Percentiles rank a stretch among this genome's conserved stretches.
These are phyloP conservation scores for Girardia tigrina DNA, from an alignment of 2,888 invertebrate genomes.

Conservation along the genomic window DNA sequence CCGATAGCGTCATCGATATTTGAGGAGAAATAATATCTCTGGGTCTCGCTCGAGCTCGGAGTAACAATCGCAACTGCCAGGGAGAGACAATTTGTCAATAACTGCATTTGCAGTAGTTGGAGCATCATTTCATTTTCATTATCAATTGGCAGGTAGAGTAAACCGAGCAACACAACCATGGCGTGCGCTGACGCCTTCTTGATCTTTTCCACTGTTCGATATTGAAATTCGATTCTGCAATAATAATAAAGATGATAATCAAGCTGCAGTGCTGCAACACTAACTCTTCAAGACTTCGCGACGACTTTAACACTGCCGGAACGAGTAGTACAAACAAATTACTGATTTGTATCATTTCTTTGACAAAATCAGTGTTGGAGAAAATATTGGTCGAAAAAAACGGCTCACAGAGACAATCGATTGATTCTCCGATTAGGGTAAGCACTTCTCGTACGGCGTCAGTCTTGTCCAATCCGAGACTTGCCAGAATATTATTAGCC, in stretches of 20 bases:
- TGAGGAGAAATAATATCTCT: not conserved
- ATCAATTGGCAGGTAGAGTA: not conserved
- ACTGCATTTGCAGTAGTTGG: not conserved
- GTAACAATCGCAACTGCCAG: not conserved
- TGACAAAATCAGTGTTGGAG: not conserved
- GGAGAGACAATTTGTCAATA: not conserved
- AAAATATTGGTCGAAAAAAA: not conserved
- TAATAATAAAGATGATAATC: not conserved
- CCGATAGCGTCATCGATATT: not conserved
- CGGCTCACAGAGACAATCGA: not conserved
- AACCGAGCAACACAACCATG: not conserved
- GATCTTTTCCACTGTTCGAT: not conserved
- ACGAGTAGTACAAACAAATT: not conserved
- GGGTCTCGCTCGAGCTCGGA: too few relatives aligned
- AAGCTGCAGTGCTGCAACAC: not conserved
- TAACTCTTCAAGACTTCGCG: too few relatives aligned
- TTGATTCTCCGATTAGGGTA: not conserved
- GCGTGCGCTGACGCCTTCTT: not conserved
- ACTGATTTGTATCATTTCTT: conserved; percentile 14
- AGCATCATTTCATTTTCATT: not conserved
- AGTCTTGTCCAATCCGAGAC: not conserved
- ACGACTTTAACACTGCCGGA: not conserved
- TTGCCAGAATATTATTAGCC: not conserved
- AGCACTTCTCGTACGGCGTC: not conserved
- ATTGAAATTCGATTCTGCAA: not conserved